These are phyloP conservation scores for Nibea albiflora DNA, from an alignment of 2,113 vertebrate species.

Conservation along the genomic window DNA sequence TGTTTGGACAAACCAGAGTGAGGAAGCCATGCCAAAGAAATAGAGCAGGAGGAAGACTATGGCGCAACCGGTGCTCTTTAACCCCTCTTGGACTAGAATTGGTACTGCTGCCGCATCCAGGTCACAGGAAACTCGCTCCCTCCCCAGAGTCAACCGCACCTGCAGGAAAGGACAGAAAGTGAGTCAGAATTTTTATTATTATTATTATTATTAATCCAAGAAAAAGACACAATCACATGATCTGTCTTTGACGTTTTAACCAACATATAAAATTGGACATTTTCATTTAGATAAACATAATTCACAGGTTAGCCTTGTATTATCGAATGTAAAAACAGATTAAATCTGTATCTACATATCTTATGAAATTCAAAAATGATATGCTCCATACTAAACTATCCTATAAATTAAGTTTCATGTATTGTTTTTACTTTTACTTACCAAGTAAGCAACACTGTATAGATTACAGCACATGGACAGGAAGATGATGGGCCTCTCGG, in stretches of 20 bases:
- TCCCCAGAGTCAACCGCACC: conserved; percentile 93
- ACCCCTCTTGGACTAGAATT: conserved; percentile 96
- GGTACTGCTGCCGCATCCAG: conserved; percentile 95
- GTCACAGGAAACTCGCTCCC: conserved; percentile 98
- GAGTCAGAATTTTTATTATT: too few species aligned
- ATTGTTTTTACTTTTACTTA: conserved; percentile 34
- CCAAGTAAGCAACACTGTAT: conserved; percentile 99
- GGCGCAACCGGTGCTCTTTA: conserved; percentile 99
- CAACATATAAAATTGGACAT: background rate
- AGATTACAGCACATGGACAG: conserved; percentile 99
- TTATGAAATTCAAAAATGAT: background rate
- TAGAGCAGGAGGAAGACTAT: conserved; percentile 99
- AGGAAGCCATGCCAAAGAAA: conserved; percentile 99
- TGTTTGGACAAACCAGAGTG: conserved; percentile 90
- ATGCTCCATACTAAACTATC: too few species aligned
- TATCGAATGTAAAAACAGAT: too few species aligned
- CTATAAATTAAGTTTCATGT: too few species aligned
- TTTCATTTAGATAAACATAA: background rate
- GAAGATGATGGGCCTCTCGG: conserved; percentile 97
- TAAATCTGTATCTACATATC: background rate
- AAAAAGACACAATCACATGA: background rate
- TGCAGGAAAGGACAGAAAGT: conserved; percentile 29
- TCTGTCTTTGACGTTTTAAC: background rate
- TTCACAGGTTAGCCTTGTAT: too few species aligned
- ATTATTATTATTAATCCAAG: background rate